phyloP scores from a whole-genome alignment of 2,113 vertebrate genomes.

The Poeciliopsis occidentalis region DNA sequence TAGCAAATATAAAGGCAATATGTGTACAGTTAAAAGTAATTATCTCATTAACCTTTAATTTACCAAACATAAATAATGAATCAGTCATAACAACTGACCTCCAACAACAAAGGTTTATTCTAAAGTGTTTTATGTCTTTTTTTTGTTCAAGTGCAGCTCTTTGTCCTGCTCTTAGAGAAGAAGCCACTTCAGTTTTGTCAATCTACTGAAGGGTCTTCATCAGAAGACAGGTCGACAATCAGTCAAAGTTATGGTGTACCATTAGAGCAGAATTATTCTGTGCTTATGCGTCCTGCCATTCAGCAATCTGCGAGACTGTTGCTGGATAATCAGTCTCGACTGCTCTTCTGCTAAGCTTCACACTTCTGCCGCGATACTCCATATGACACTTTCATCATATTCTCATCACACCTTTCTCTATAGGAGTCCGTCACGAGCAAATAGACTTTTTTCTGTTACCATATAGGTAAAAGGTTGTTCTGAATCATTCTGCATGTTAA shows the following conservation, averaged over 20 bases:
- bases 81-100: not conserved
- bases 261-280: constrained; percentile 17
- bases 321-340: constrained; percentile 17
- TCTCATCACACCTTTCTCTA: constrained; percentile 32
- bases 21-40: not conserved
- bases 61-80: not conserved
- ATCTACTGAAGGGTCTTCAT: constrained; percentile 26
- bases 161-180: constrained; percentile 6
- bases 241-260: constrained; percentile 17
- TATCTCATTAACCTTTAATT: not conserved
- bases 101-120: not conserved
- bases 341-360: constrained; percentile 12
- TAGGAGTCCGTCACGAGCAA: constrained; percentile 14
- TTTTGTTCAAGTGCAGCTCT: not conserved
- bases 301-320: constrained; percentile 20
- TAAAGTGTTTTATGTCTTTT: too few species aligned
- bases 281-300: constrained; percentile 25
- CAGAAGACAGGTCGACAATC: constrained; percentile 9
- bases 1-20: not conserved
- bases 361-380: constrained; percentile 5
- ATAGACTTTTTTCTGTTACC: not conserved
- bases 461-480: not conserved
- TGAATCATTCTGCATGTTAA: constrained; percentile 3
- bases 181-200: constrained; percentile 1
- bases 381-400: constrained; percentile 28